A percentile compares a stretch with the other conserved stretches of the same genome.
Conservation (phyloP, 2,797 vertebrate species). For the Fringilla coelebs region DNA sequence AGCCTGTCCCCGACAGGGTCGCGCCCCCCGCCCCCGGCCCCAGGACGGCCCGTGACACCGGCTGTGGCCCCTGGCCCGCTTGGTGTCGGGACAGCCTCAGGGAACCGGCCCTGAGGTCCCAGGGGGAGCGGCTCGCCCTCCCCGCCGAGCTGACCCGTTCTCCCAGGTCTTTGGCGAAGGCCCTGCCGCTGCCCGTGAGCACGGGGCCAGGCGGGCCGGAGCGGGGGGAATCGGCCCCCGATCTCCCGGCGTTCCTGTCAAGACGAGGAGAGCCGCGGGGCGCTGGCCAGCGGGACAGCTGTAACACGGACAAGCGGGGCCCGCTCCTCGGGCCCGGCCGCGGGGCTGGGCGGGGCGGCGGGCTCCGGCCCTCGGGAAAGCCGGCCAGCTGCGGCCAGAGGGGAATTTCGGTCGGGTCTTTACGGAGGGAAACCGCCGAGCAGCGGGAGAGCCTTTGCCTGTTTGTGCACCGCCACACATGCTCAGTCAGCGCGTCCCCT, state of each 20-base stretch:
- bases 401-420: not conserved
- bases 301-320: accelerated
- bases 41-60: not conserved
- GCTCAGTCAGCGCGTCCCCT: not conserved
- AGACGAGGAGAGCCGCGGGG: not conserved
- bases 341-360: not conserved
- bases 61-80: not conserved
- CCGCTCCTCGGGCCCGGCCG: not conserved
- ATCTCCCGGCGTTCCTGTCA: accelerated
- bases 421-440: not conserved
- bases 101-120: not conserved
- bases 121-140: not conserved
- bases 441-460: not conserved
- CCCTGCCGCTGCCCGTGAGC: not conserved
- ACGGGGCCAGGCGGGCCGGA: not conserved
- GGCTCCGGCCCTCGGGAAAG: not conserved
- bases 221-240: too few species aligned
- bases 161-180: accelerated
- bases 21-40: too few species aligned
- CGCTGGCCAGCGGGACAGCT: not conserved
- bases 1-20: not conserved
- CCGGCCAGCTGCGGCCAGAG: not conserved
- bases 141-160: not conserved
- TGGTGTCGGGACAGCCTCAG: not conserved
- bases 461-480: not conserved